These are phyloP conservation scores for Casuarius casuarius DNA, from an alignment of 2,113 vertebrate species.

Conservation along the genomic window DNA sequence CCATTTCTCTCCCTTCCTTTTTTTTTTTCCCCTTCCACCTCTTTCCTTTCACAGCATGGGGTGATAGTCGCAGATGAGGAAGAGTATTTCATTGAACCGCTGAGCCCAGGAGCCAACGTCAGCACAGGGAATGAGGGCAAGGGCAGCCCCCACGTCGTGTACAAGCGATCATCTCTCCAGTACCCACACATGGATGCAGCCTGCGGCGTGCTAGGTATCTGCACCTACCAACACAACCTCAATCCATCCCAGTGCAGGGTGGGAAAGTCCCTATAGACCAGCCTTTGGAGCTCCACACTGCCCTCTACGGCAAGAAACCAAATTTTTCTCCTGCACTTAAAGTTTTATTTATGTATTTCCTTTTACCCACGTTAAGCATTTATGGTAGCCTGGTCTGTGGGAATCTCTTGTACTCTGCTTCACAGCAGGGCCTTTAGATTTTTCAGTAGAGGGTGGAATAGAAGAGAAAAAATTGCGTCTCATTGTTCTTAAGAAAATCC, in stretches of 20 bases:
- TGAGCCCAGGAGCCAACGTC: conserved; percentile 82
- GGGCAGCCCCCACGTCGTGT: conserved; percentile 94
- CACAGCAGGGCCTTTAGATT: neutral
- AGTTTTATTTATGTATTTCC: neutral
- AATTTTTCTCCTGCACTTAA: neutral
- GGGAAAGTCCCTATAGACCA: neutral
- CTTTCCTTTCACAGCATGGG: conserved; percentile 85
- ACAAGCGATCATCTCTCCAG: conserved; percentile 94
- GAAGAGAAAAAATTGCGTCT: neutral
- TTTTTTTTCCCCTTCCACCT: neutral
- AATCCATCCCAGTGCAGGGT: neutral
- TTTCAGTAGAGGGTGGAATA: neutral
- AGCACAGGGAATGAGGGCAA: conserved; percentile 78
- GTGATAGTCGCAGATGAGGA: conserved; percentile 95
- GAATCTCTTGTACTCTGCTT: neutral
- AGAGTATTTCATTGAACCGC: conserved; percentile 96
- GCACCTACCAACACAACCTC: neutral
- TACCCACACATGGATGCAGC: conserved; percentile 95
- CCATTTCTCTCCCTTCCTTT: neutral
- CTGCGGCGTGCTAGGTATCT: conserved; percentile 93
- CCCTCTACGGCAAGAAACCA: neutral
- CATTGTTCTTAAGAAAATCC: conserved; percentile 25
- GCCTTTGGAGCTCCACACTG: neutral
- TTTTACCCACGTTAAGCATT: neutral
- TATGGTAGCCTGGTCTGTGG: neutral